Evolutionary conservation across 2,888 invertebrate species (phyloP), one percentile per base, ranked within the genome.

Genomic region (Nyleta sp.): DNA sequence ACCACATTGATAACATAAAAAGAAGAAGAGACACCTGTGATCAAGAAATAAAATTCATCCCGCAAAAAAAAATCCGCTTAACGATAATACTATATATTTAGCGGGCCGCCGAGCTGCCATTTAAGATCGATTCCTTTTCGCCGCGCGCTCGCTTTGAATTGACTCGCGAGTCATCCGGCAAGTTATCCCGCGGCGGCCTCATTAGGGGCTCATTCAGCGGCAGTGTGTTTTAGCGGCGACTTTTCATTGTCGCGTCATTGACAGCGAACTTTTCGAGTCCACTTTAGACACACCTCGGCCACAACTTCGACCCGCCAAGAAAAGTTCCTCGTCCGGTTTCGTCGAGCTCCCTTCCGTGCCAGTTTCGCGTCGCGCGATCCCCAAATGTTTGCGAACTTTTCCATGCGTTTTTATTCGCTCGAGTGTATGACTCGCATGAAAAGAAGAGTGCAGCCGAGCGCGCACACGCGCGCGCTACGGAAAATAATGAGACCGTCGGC

Each of bases 211-310:
- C 70, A 78, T 78, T 78, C 78, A 77, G 20, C 42, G 20, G 55
- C 60, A 44, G 40, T 62, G 67, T 64, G 67, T 68, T 72, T 67
- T 65, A 71, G 42, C 65, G 44, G 20, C 24, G 62, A 57, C 65
- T 73, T 73, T 71, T 73, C 73, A 78, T 78, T 73, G 73, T 68
- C 62, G 50, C 60, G 35, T 59, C 70, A 68, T 71, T 64, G 70
- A 60, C 53, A 65, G 59, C 44, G 46, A 72, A 62, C 68, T 68
- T 67, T 57, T 60, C 42, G 57, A 68, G 68, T 60, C 62, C 78
- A 62, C 78, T 57, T 68, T 42, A 40, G 35, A 42, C 57, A 33
- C 57, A 55, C 48, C 55, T 65, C 52, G 53, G 5, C 31, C 77
- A 28, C 42, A 65, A 71, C 53, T 55, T 72, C 38, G 48, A 18